phyloP scores from a whole-genome alignment of 1,140 invertebrate genomes.

The Centruroides vittatus region DNA sequence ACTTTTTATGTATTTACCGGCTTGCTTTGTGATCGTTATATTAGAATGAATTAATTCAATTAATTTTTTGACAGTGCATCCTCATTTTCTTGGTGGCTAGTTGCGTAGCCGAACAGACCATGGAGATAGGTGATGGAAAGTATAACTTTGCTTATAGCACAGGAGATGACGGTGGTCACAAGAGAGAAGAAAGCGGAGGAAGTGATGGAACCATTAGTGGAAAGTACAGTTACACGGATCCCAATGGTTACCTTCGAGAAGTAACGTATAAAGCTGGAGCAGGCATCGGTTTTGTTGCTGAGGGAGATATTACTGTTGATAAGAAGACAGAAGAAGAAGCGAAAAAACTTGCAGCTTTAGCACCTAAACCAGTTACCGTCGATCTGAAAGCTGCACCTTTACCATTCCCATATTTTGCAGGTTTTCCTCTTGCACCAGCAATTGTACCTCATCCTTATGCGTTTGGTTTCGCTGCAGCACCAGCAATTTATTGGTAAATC shows the following conservation, averaged over 20 bases:
- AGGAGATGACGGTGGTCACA: slow-evolving; percentile 57
- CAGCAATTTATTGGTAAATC: too few species aligned
- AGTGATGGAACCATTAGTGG: slow-evolving; percentile 64
- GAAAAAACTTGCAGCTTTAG: slow-evolving; percentile 11
- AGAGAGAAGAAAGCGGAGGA: slow-evolving; percentile 53
- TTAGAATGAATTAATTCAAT: too few species aligned
- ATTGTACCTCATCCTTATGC: too few species aligned
- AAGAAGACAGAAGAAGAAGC: slow-evolving; percentile 15
- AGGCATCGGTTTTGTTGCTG: slow-evolving; percentile 8
- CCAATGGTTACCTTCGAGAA: slow-evolving; percentile 59
- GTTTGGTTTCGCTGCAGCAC: too few species aligned
- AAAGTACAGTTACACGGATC: slow-evolving; percentile 68
- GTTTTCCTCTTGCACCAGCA: too few species aligned
- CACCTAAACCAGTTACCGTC: slow-evolving; percentile 10
- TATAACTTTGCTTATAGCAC: slow-evolving; percentile 59
- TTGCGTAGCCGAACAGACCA: too few species aligned
- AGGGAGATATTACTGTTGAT: slow-evolving; percentile 16
- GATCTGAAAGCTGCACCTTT: too few species aligned
- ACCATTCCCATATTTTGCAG: too few species aligned
- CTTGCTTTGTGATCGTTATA: too few species aligned
- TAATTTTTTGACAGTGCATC: too few species aligned
- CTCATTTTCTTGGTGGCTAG: too few species aligned
- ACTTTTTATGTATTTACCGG: too few species aligned
- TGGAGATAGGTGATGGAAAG: slow-evolving; percentile 28
- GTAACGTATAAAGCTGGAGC: slow-evolving; percentile 43